Conservation (phyloP, 1,140 invertebrate genomes). For the Zaprionus inermis region DNA sequence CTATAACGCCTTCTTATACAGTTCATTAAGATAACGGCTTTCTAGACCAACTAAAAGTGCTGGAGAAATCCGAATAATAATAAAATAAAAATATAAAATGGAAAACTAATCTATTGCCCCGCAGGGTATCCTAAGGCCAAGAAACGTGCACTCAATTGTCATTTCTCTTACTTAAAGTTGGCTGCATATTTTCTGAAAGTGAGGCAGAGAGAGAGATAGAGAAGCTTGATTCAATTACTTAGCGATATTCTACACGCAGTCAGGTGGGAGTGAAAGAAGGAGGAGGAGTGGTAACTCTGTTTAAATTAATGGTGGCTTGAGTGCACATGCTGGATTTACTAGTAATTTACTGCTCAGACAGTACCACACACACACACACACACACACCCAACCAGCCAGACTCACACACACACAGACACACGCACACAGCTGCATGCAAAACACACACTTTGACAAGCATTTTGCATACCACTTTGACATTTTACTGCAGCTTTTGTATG, state of each 20-base stretch:
- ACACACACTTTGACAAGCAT: constrained; percentile 34
- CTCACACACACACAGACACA: background rate
- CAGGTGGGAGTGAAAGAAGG: background rate
- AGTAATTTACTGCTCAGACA: constrained; percentile 56
- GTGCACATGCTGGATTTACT: constrained; percentile 60
- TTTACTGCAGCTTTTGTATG: constrained; percentile 53
- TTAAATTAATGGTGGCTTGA: constrained; percentile 58
- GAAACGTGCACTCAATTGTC: constrained; percentile 2
- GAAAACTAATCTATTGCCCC: background rate
- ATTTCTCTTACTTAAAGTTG: constrained; percentile 36
- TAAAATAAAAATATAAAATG: too few relatives aligned
- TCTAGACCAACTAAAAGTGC: background rate
- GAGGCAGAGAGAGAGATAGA: background rate
- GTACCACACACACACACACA: constrained; percentile 12
- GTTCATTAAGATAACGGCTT: background rate
- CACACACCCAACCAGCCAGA: background rate
- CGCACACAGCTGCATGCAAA: constrained; percentile 1
- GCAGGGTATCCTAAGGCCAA: constrained; percentile 5
- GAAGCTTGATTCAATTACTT: constrained; percentile 59
- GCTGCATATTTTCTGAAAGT: constrained; percentile 19
- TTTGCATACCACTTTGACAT: constrained; percentile 54
- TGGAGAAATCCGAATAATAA: too few relatives aligned
- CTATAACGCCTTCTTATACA: background rate
- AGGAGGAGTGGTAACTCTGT: constrained; percentile 15
- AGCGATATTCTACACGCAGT: constrained; percentile 42